Percentiles rank a stretch among this genome's conserved stretches.
These are phyloP conservation scores for Oceanodroma tethys DNA, from an alignment of 2,113 vertebrate genomes.

Conservation along the genomic window DNA sequence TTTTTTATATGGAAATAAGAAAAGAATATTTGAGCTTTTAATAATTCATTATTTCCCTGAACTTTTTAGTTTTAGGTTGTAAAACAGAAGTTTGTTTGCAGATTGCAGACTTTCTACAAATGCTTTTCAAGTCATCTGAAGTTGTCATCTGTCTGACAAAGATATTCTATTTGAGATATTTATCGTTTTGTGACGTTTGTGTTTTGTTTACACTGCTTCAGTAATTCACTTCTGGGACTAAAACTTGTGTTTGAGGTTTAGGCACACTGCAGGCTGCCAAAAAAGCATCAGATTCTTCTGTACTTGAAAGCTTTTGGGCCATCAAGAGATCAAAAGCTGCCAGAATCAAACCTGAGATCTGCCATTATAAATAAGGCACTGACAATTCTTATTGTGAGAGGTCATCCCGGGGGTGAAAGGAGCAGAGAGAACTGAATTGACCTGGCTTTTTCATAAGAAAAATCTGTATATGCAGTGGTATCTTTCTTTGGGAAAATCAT, in stretches of 20 bases:
- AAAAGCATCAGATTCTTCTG: conserved; percentile 59
- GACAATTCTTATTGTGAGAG: conserved; percentile 69
- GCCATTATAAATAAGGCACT: conserved; percentile 76
- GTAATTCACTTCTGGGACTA: conserved; percentile 69
- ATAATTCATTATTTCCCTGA: conserved; percentile 43
- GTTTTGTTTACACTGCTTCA: conserved; percentile 71
- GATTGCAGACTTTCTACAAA: conserved; percentile 14
- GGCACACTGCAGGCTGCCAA: conserved; percentile 60
- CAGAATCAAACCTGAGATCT: conserved; percentile 80
- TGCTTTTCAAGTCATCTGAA: conserved; percentile 41
- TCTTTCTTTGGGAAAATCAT: background rate
- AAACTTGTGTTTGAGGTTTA: conserved; percentile 69
- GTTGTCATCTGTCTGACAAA: conserved; percentile 65
- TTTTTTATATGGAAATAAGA: background rate
- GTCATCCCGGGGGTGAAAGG: conserved; percentile 41
- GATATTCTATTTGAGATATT: conserved; percentile 66
- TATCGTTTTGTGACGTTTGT: conserved; percentile 62
- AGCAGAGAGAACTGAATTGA: conserved; percentile 34
- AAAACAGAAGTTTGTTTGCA: conserved; percentile 47
- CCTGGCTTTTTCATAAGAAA: background rate
- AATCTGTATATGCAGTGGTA: background rate
- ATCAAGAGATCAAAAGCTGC: conserved; percentile 84
- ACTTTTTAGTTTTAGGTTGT: conserved; percentile 15
- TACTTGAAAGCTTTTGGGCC: conserved; percentile 71
- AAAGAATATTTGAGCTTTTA: background rate